Base-by-base conservation (phyloP, 2,888 invertebrate species). In the Drosophila eohydei region DNA sequence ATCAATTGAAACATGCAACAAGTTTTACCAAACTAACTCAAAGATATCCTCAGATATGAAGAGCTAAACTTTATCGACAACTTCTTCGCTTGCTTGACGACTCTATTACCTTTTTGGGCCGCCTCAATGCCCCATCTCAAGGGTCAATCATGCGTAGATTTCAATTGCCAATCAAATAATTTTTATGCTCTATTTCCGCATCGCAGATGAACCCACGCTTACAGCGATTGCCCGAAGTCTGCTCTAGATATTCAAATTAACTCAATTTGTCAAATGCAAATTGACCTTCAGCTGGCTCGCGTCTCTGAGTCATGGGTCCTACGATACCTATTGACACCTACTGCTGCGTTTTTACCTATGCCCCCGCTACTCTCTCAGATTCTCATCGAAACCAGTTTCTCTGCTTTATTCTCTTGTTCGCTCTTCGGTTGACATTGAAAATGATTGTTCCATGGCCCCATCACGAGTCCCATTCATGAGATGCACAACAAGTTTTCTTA, bases 401-500 rank as follows among this genome's bases (percentile, higher is more conserved):
- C 30, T 30, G 21, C 46, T 30, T 56, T 30, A 26, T 43, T 6
- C 16, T 36, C 38, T 56, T 21, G 28, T 21, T 30, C 40, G 51
- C 44, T 38, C 43, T 43, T 16, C 28, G 28, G 56, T 41, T 78
- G 78, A 78, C 78, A 81, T 78, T 78, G 78, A 78, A 80, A 80
- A 80, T 59, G 30, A 34, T 36, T 61, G 56, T 57, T 51, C 72
- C 62, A 75, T 58, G 79, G 71, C 55, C 74, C 60, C 60, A 51
- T 36, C 61, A 41, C 43, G 64, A 57, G 61, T 54, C 68, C 69
- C 83, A 84, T 69, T 80, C 83, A 83, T 65, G 54, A 72, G 78
- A 78, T 80, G 88, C 88, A 74, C 88, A 88, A 78, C 88, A 73
- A 83, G 83, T 88, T 88, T 80, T 76, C 57, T 57, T 57, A 14